Base-by-base conservation (phyloP, 1,140 invertebrate species). In the Akabosia matsudoensis region DNA sequence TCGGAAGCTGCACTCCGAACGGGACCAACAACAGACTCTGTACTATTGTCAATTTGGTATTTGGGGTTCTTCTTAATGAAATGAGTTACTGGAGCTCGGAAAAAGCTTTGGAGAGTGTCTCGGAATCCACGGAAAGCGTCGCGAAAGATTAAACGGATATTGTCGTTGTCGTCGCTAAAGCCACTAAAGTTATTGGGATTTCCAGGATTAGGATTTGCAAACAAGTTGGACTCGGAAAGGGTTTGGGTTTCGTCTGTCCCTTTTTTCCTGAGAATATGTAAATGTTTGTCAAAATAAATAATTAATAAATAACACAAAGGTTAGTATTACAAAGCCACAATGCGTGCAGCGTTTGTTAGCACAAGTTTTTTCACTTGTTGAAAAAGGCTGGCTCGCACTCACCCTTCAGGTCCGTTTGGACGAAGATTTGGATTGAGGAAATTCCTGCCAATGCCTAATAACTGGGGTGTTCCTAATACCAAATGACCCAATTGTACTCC, bases 401-500 rank as follows among this genome's bases (percentile, higher is more conserved):
- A 73, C 28, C 33, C 56, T 28, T 67, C 24, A 67, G 22, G 28
- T 28, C 28, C 28, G n/a, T 56, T 22, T 67, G 28, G 61, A 30
- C 22, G 37, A 2, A 14, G 61, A 13, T 67, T 24, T 31, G 28
- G 28, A 64, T 33, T 70, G 18, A 37, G 33, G 33, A 74, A 52
- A 52, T 77, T 77, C 71, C 67, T 24, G 0, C 72, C 77, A 26
- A 75, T 16, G 45, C 74, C 73, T 22, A 78, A 24, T 0, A 78
- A 33, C 26, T 75, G 74, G 18, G 72, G 76, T 31, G 77, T 78
- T 52, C 61, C 72, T n/a, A 75, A 51, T 22, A 75, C 77, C 10
- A 78, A 75, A 28, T 78, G 37, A 13, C 77, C 77, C 30, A 78
- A 33, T 67, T 78, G 77, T 51, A 78, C 45, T 51, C 77, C 77